These are phyloP conservation scores for Ypsolopha sequella DNA, from an alignment of 2,888 invertebrate genomes.

Conservation along the genomic window DNA sequence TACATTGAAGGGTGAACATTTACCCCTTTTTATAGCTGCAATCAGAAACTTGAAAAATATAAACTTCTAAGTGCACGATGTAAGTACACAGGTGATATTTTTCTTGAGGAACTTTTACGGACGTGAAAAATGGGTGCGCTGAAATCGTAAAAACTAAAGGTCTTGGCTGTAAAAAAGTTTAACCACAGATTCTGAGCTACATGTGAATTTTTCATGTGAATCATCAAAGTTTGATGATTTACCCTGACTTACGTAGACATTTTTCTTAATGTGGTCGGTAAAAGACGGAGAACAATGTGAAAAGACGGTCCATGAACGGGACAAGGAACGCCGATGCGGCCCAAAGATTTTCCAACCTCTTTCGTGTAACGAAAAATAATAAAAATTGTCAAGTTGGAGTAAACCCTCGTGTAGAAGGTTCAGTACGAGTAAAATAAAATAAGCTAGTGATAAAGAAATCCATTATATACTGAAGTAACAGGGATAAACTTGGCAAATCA, in stretches of 20 bases:
- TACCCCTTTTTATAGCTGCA: background rate
- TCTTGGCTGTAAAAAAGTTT: slow-evolving; percentile 1
- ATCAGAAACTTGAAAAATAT: background rate
- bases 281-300: slow-evolving; percentile 24
- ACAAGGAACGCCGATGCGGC: slow-evolving; percentile 51
- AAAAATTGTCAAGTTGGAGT: slow-evolving; percentile 54
- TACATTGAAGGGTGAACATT: slow-evolving; percentile 25
- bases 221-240: slow-evolving; percentile 10
- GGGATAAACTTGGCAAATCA: no score
- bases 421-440: no score
- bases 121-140: slow-evolving; percentile 1
- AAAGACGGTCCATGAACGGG: slow-evolving; percentile 11
- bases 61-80: background rate
- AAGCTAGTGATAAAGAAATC: no score
- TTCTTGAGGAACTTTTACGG: slow-evolving; percentile 1
- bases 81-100: background rate
- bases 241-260: slow-evolving; percentile 32
- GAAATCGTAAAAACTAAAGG: slow-evolving; percentile 1
- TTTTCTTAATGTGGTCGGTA: slow-evolving; percentile 28
- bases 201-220: slow-evolving; percentile 20
- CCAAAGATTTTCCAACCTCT: slow-evolving; percentile 52
- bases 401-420: slow-evolving; percentile 13
- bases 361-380: slow-evolving; percentile 41
- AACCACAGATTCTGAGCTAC: slow-evolving; percentile 1
- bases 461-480: no score